phyloP scores from a whole-genome alignment of 2,113 vertebrate species.

The Scortum barcoo region DNA sequence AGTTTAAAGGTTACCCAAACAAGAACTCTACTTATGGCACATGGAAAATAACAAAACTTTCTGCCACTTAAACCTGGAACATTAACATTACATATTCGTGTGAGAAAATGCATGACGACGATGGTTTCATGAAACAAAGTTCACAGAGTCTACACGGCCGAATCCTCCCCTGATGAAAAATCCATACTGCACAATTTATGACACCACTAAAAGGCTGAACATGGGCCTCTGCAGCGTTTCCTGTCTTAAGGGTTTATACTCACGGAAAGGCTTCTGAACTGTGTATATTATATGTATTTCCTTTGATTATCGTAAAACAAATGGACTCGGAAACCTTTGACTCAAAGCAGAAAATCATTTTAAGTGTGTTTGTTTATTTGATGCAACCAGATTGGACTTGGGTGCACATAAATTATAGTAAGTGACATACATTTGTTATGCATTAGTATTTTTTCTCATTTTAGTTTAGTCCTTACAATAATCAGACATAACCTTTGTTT shows the following conservation, averaged over 20 bases:
- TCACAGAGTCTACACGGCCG: background rate
- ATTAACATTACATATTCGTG: slow-evolving; percentile 31
- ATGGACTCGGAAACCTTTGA: background rate
- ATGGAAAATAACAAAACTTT: slow-evolving; percentile 30
- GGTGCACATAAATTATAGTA: background rate
- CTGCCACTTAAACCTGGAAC: slow-evolving; percentile 2
- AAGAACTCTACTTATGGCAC: slow-evolving; percentile 4
- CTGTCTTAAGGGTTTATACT: slow-evolving; percentile 13
- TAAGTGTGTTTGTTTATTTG: background rate
- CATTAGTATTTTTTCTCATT: background rate
- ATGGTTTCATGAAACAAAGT: slow-evolving; percentile 28
- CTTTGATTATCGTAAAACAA: background rate
- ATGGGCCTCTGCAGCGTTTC: slow-evolving; percentile 33
- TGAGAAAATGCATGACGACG: slow-evolving; percentile 32
- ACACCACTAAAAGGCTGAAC: slow-evolving; percentile 20
- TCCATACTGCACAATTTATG: slow-evolving; percentile 38
- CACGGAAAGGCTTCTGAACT: background rate
- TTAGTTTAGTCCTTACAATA: background rate
- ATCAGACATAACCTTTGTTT: too few species aligned
- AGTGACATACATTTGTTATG: background rate
- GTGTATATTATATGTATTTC: background rate
- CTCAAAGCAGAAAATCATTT: background rate
- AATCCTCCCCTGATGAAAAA: background rate
- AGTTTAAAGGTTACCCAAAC: slow-evolving; percentile 57
- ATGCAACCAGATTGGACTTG: background rate